A percentile compares a stretch with the other conserved stretches of the same genome.
Conservation (phyloP, 2,113 vertebrate genomes). For the Hippolais icterina region DNA sequence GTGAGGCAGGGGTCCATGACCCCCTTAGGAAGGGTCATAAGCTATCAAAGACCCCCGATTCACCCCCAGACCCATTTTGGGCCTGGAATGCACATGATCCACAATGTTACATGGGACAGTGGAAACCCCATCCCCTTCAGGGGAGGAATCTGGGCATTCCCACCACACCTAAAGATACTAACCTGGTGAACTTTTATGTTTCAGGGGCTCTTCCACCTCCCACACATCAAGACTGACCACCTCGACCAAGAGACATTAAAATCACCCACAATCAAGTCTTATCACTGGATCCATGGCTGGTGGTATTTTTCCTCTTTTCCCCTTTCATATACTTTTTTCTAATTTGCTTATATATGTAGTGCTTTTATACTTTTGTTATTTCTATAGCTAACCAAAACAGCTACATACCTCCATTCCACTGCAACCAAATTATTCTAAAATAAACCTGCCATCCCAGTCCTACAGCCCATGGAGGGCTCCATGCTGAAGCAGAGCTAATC, state of each 20-base stretch:
- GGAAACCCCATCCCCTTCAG: background rate
- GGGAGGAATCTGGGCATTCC: background rate
- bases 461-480: background rate
- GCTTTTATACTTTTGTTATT: background rate
- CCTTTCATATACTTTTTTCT: background rate
- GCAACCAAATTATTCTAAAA: background rate
- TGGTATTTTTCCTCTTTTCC: background rate
- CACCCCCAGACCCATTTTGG: too few species aligned
- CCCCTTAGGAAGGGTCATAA: background rate
- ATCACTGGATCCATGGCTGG: background rate
- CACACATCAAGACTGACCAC: background rate
- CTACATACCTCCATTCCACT: background rate
- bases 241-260: rapidly evolving
- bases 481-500: background rate
- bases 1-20: background rate
- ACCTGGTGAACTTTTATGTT: rapidly evolving
- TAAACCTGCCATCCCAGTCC: background rate
- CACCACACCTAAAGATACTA: background rate
- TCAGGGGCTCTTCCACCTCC: background rate
- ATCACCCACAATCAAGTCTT: background rate
- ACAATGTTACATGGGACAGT: too few species aligned
- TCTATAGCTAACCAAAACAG: background rate
- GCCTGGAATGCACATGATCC: background rate
- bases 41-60: background rate
- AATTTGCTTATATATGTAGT: background rate